Evolutionary conservation across 2,797 vertebrate species (phyloP).

Genomic region (Valencia hispanica): DNA sequence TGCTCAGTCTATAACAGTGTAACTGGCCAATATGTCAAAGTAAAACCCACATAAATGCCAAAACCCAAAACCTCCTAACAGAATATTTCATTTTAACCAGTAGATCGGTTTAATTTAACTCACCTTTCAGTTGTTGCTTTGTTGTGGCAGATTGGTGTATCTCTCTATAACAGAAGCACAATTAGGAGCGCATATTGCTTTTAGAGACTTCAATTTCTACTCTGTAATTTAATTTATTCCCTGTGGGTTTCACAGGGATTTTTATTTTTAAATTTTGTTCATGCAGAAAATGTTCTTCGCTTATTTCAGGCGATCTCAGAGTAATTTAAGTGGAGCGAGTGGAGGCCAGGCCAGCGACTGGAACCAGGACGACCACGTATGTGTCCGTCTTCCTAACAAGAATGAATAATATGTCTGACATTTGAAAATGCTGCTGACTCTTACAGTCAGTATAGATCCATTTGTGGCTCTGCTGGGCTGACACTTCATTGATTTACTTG

Average conservation of each 20-base stretch:
- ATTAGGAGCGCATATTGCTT: slow-evolving; percentile 7
- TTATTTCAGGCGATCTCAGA: slow-evolving; percentile 83
- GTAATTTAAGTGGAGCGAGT: slow-evolving; percentile 86
- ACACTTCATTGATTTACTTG: slow-evolving; percentile 45
- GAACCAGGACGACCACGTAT: slow-evolving; percentile 90
- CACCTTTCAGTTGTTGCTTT: background rate
- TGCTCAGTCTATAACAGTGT: background rate
- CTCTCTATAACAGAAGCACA: slow-evolving; percentile 14
- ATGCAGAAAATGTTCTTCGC: slow-evolving; percentile 25
- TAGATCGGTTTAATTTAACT: background rate
- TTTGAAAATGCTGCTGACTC: slow-evolving; percentile 38
- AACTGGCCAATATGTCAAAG: background rate
- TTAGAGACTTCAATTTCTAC: slow-evolving; percentile 27
- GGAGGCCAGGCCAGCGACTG: slow-evolving; percentile 87
- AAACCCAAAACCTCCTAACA: background rate
- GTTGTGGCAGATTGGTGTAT: slow-evolving; percentile 3
- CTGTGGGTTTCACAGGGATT: background rate
- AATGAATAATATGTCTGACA: slow-evolving; percentile 40
- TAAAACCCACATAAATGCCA: background rate
- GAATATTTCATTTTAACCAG: background rate
- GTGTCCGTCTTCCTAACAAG: slow-evolving; percentile 52
- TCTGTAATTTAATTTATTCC: slow-evolving; percentile 7
- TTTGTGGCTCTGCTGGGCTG: slow-evolving; percentile 29
- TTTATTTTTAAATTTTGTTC: background rate
- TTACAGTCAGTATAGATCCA: slow-evolving; percentile 25